Base-by-base conservation (phyloP, 2,888 invertebrate species). In the Nomada lathburiana region DNA sequence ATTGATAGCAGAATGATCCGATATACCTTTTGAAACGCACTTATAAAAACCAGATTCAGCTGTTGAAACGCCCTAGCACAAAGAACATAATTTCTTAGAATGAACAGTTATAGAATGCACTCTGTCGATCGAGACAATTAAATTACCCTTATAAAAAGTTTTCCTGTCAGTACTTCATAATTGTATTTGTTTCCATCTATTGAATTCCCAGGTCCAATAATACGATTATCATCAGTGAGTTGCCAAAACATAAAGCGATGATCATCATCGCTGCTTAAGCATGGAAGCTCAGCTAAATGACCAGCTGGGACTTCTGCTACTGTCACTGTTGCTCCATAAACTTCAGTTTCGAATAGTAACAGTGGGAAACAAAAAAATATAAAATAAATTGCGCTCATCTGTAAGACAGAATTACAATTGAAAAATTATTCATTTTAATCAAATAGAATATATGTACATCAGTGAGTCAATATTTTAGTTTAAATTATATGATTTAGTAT, bases 191-290 rank as follows among this genome's bases (percentile, higher is more conserved):
- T 94, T 84, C 94, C 94, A 92, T 96, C 95, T 90, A 95, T 94
- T 57, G 94, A 89, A 94, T 96, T 96, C 53, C 95, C 95, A 29
- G 96, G 96, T 2, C 96, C 96, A 84, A 96, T 95, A 52, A 96
- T 94, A 88, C 94, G 93, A 82, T 95, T 94, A 64, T 95, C 94
- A 72, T 94, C 92, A 4, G 91, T 92, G 88, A 96, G 93, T 88
- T 96, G 94, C 96, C 96, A 96, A 91, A 96, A 96, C 94, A 96
- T 95, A 89, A 96, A 96, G 89, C 95, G 95, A 91, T 96, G 96
- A 84, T 95, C 91, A 84, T 95, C 95, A 91, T 96, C 96, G 93
- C 95, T 96, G 91, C 96, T 96, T 63, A 94, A 94, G 89, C 96
- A 96, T 70, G 95, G 94, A 78, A 96, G 93, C 71, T 95, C 94